phyloP scores from a whole-genome alignment of 2,797 vertebrate genomes.

The Cephalopachus bancanus region DNA sequence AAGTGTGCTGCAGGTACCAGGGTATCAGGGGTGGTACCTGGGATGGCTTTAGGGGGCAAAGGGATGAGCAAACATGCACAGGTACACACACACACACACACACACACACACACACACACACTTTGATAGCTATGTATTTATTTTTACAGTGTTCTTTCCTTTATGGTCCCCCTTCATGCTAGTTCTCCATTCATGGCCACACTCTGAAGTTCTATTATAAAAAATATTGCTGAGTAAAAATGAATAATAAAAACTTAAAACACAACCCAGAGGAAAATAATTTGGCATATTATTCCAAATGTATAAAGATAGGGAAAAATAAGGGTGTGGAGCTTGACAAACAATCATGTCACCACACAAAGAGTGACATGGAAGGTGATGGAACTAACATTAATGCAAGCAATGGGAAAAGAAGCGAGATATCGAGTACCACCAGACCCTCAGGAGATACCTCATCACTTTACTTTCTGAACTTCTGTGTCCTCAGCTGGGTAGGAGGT shows the following conservation, averaged over 20 bases:
- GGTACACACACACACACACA: fast-evolving
- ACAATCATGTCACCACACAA: fast-evolving
- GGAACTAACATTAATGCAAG: neutral
- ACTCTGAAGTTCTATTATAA: neutral
- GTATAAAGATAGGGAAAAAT: neutral
- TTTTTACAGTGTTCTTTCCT: neutral
- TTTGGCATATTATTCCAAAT: neutral
- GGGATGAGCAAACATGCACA: too few species aligned
- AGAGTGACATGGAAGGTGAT: neutral
- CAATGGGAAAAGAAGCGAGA: fast-evolving
- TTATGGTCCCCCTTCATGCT: neutral
- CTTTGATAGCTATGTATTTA: neutral
- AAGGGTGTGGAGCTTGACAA: neutral
- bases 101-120: neutral
- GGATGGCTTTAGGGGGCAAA: neutral
- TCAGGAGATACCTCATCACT: too few species aligned
- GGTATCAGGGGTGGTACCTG: neutral
- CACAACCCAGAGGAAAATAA: neutral
- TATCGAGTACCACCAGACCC: neutral
- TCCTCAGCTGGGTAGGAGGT: too few species aligned
- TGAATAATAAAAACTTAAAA: neutral
- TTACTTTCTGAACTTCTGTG: neutral
- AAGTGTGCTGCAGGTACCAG: neutral
- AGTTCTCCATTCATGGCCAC: neutral
- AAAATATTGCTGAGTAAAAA: neutral